phyloP scores from a whole-genome alignment of 92 coral and sea anemone genomes.

The Umimayanthus chanpuru region DNA sequence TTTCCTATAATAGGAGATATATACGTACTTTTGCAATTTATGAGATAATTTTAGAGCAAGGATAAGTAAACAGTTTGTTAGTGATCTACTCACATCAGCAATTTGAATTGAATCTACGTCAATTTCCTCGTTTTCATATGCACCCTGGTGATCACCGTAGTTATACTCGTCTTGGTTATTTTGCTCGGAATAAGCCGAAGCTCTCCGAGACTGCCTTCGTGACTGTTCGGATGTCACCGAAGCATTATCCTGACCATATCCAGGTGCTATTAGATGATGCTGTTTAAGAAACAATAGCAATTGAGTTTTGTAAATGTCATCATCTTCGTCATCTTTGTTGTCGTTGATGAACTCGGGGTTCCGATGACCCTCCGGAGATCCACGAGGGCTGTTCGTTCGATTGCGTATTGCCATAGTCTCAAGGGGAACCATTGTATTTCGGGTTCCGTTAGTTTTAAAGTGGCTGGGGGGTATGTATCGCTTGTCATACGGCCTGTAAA shows the following conservation, averaged over 20 bases:
- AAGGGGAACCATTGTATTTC: conserved; percentile 57
- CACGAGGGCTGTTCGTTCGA: conserved; percentile 45
- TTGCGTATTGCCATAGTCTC: conserved; percentile 72
- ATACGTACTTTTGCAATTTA: not conserved
- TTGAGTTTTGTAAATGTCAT: conserved; percentile 88
- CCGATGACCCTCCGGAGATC: conserved; percentile 56
- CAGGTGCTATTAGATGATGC: conserved; percentile 65
- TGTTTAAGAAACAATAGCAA: conserved; percentile 84
- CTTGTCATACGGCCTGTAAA: conserved; percentile 3
- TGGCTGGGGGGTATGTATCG: not conserved
- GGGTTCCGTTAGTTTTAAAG: conserved; percentile 30
- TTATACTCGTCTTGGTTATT: not conserved
- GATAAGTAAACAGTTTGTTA: not conserved
- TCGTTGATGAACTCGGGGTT: conserved; percentile 48
- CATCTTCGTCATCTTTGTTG: conserved; percentile 71
- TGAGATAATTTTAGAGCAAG: too few relatives aligned
- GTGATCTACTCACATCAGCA: conserved; percentile 14
- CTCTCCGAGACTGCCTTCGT: conserved; percentile 53
- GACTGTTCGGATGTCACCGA: conserved; percentile 68
- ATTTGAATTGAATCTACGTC: conserved; percentile 15
- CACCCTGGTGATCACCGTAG: not conserved
- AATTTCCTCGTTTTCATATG: not conserved
- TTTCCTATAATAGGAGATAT: not conserved
- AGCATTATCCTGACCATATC: conserved; percentile 52
- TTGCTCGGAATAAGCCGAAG: conserved; percentile 27